These are phyloP conservation scores for Platycnemis pennipes DNA, from an alignment of 2,888 invertebrate species.

Conservation along the genomic window DNA sequence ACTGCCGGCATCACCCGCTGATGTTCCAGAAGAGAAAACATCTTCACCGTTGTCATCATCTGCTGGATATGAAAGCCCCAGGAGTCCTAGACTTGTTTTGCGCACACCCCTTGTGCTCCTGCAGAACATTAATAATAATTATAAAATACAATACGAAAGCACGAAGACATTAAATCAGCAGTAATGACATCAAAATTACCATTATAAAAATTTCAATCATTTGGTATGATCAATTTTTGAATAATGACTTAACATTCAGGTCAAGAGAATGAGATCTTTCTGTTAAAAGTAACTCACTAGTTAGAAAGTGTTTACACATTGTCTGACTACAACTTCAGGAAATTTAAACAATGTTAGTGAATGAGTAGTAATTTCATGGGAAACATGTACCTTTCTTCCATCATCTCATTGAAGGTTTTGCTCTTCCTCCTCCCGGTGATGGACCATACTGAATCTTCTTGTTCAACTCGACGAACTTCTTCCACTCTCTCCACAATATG, in stretches of 20 bases:
- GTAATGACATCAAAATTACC: background rate
- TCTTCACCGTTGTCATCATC: slow-evolving; percentile 40
- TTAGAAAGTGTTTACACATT: background rate
- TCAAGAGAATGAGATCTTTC: too few species aligned
- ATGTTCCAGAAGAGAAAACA: slow-evolving; percentile 13
- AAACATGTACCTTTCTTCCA: slow-evolving; percentile 88
- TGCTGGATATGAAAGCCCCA: slow-evolving; percentile 61
- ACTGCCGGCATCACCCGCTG: slow-evolving; percentile 10
- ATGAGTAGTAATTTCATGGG: background rate
- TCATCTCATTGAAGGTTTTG: slow-evolving; percentile 97
- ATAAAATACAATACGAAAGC: background rate
- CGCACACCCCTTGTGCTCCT: slow-evolving; percentile 51
- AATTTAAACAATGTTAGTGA: slow-evolving; percentile 16
- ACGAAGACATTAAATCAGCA: slow-evolving; percentile 50
- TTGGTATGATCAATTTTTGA: background rate
- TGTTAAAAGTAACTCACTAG: background rate
- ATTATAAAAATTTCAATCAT: background rate
- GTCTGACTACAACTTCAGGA: background rate
- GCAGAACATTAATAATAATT: background rate
- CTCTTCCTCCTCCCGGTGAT: slow-evolving; percentile 85
- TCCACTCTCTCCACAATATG: slow-evolving; percentile 94
- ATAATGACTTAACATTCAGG: too few species aligned
- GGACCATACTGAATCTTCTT: slow-evolving; percentile 85
- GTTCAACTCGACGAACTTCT: slow-evolving; percentile 92
- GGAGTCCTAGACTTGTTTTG: slow-evolving; percentile 42